These are phyloP conservation scores for Gnathonemus echidnorhynchus DNA, from an alignment of 2,113 vertebrate genomes.

Conservation along the genomic window DNA sequence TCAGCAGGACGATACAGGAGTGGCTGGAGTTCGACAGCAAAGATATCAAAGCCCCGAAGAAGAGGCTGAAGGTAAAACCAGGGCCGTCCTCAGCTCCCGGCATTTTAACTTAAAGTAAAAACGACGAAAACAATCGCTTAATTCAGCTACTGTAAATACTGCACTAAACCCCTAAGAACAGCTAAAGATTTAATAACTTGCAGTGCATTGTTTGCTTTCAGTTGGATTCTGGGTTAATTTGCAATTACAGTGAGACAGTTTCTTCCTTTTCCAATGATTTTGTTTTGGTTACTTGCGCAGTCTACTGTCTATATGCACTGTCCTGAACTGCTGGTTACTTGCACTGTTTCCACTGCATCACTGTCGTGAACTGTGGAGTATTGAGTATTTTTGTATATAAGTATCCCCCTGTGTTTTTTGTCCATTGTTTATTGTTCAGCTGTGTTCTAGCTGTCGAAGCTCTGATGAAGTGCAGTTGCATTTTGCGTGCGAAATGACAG, in stretches of 20 bases:
- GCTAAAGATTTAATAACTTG: neutral
- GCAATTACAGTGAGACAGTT: neutral
- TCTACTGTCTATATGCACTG: neutral
- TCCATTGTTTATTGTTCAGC: neutral
- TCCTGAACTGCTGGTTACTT: neutral
- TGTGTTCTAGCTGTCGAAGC: neutral
- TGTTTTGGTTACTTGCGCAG: neutral
- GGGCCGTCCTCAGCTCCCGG: neutral
- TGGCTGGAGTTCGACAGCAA: constrained; percentile 86
- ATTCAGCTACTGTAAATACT: neutral
- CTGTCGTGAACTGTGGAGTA: neutral
- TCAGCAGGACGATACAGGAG: constrained; percentile 77
- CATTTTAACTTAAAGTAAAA: neutral
- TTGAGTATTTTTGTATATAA: neutral
- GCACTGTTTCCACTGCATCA: neutral
- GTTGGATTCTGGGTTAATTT: neutral
- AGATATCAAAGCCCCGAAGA: constrained; percentile 80
- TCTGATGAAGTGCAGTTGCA: neutral
- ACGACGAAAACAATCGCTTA: neutral
- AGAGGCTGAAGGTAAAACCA: constrained; percentile 73
- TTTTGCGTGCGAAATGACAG: neutral
- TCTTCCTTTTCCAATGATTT: neutral
- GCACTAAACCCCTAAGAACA: neutral
- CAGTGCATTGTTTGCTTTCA: neutral
- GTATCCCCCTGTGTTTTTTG: neutral